Evolutionary conservation across 2,888 invertebrate genomes (phyloP).

Genomic region (Dryobotodes eremita): DNA sequence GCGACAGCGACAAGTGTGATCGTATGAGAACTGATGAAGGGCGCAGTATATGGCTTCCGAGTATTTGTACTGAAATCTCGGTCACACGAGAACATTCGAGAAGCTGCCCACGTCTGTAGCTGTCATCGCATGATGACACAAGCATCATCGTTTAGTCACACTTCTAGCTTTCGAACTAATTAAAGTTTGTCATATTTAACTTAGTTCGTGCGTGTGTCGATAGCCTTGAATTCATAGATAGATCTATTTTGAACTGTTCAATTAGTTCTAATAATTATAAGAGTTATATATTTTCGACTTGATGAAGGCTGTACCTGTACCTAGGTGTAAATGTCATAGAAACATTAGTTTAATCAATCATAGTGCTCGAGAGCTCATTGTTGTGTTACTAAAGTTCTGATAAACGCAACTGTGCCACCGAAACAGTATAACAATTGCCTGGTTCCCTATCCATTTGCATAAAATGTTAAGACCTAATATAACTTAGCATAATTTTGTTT

Average conservation of each 20-base stretch:
- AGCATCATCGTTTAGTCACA: slow-evolving; percentile 5
- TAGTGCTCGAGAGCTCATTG: neutral
- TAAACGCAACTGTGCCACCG: neutral
- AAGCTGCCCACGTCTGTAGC: slow-evolving; percentile 25
- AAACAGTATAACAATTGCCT: neutral
- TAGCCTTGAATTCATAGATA: neutral
- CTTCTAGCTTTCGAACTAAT: slow-evolving; percentile 28
- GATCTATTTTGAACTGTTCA: neutral
- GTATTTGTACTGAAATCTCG: slow-evolving; percentile 49
- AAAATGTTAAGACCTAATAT: no score
- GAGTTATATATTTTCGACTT: neutral
- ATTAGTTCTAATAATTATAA: neutral
- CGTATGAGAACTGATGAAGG: slow-evolving; percentile 57
- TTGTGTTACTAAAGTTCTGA: neutral
- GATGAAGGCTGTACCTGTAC: neutral
- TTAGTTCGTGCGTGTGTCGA: neutral
- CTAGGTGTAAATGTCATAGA: neutral
- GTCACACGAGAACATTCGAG: slow-evolving; percentile 34
- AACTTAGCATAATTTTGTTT: no score
- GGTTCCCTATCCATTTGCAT: no score
- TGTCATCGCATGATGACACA: slow-evolving; percentile 20
- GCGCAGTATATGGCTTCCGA: slow-evolving; percentile 69
- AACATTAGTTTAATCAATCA: no score
- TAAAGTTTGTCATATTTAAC: slow-evolving; percentile 19
- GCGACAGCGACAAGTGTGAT: slow-evolving; percentile 31